Evolutionary conservation across 2,797 vertebrate genomes (phyloP).

Genomic region (Rallus crepitans): DNA sequence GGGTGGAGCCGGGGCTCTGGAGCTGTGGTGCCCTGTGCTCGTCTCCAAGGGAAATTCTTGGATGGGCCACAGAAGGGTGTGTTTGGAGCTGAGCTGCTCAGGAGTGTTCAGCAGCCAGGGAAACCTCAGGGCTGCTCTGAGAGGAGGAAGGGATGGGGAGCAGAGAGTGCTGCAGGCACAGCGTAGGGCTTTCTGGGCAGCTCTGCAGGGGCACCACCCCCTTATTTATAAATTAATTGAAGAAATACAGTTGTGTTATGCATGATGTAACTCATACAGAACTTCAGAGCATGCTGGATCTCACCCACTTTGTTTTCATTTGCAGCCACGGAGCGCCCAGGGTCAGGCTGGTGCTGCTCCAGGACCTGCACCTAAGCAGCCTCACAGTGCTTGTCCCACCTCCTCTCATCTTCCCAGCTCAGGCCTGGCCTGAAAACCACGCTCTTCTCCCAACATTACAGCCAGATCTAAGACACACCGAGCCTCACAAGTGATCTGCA

Average conservation of each 20-base stretch:
- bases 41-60: background rate
- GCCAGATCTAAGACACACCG: fast-evolving
- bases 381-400: fast-evolving
- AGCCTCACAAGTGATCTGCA: background rate
- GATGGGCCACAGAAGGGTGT: background rate
- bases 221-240: background rate
- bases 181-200: background rate
- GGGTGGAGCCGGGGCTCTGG: background rate
- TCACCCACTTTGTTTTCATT: background rate
- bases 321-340: background rate
- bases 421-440: background rate
- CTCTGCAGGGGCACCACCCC: background rate
- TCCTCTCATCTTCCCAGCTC: background rate
- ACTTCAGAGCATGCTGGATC: background rate
- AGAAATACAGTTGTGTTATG: background rate
- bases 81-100: background rate
- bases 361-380: background rate
- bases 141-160: background rate
- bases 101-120: background rate
- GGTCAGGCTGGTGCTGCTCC: background rate
- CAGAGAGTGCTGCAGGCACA: background rate
- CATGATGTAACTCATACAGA: fast-evolving
- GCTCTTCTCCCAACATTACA: background rate
- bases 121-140: fast-evolving
- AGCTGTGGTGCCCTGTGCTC: fast-evolving